Percentiles rank a stretch among this genome's conserved stretches.
These are phyloP conservation scores for Penaeus japonicus DNA, from an alignment of 1,140 invertebrate species.

Conservation along the genomic window DNA sequence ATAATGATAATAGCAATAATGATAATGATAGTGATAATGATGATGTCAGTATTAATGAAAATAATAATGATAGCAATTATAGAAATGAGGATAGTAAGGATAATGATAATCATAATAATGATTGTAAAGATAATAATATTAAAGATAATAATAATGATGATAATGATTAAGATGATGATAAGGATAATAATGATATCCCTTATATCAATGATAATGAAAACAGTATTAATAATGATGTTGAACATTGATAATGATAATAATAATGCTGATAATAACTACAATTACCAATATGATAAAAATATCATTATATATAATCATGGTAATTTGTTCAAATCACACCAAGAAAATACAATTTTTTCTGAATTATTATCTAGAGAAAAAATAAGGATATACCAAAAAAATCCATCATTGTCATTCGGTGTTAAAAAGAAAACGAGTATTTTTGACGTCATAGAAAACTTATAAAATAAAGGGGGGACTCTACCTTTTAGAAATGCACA, in stretches of 20 bases:
- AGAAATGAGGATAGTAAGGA: neutral
- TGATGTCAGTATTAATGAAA: neutral
- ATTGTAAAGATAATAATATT: neutral
- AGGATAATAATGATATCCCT: neutral
- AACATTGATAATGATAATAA: too few relatives aligned
- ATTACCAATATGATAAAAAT: neutral
- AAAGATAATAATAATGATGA: neutral
- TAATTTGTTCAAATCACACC: too few relatives aligned
- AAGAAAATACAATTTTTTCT: too few relatives aligned
- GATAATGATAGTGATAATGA: neutral
- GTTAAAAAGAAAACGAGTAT: too few relatives aligned
- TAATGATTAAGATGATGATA: neutral
- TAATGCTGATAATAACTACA: neutral
- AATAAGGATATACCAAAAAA: too few relatives aligned
- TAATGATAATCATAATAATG: neutral
- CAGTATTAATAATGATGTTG: neutral
- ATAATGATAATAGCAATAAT: neutral
- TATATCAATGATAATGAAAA: neutral
- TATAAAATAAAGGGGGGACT: too few relatives aligned
- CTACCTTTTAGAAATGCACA: too few relatives aligned
- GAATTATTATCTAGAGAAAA: too few relatives aligned
- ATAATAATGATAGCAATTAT: neutral
- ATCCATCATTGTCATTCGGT: too few relatives aligned
- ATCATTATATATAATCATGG: too few relatives aligned
- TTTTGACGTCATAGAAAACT: too few relatives aligned